phyloP scores from a whole-genome alignment of 1,140 invertebrate species.

The Diuraphis noxia region DNA sequence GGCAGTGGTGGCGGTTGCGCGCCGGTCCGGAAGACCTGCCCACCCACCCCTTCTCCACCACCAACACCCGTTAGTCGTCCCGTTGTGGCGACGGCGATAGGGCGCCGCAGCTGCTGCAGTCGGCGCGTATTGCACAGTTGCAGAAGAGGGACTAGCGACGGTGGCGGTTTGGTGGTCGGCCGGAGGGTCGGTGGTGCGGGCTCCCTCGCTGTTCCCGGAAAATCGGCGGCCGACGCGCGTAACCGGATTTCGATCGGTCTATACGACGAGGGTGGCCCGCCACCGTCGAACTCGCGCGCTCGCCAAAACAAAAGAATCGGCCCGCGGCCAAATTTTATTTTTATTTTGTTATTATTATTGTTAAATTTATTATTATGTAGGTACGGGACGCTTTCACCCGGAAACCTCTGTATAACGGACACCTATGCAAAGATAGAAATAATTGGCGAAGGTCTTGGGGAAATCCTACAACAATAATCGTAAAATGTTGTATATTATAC shows the following conservation, averaged over 20 bases:
- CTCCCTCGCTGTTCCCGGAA: background rate
- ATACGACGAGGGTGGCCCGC: background rate
- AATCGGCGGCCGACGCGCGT: background rate
- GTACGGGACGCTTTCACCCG: background rate
- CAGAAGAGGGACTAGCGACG: background rate
- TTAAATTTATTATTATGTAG: background rate
- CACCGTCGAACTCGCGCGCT: background rate
- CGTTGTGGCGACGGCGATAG: background rate
- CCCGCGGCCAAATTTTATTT: background rate
- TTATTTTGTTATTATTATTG: background rate
- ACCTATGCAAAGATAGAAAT: background rate
- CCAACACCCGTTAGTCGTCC: background rate
- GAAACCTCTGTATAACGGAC: background rate
- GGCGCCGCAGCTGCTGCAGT: background rate
- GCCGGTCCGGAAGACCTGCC: slow-evolving; percentile 32
- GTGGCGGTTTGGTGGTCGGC: background rate
- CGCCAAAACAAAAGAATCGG: background rate
- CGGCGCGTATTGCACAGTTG: background rate
- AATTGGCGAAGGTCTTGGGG: background rate
- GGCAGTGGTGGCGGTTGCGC: background rate
- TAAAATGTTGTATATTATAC: too few relatives aligned
- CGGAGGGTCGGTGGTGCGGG: background rate
- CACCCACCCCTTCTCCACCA: background rate
- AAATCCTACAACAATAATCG: background rate
- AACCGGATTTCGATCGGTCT: slow-evolving; percentile 35